A percentile compares a stretch with the other conserved stretches of the same genome.
Conservation (phyloP, 1,140 invertebrate species). For the Dryas iulia region DNA sequence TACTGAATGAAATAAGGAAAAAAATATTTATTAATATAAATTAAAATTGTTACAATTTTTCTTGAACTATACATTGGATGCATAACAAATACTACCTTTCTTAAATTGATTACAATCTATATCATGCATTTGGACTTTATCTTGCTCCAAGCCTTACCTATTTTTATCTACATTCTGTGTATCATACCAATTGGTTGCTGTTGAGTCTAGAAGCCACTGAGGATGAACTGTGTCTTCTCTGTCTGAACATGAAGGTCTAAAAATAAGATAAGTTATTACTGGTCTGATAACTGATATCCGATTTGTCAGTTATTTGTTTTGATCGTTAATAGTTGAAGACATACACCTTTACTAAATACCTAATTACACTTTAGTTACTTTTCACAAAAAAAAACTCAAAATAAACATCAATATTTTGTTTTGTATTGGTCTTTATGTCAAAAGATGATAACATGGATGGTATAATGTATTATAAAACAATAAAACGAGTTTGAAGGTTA, state of each 20-base stretch:
- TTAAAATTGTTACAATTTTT: neutral
- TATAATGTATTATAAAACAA: neutral
- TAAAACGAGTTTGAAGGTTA: neutral
- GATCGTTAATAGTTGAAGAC: no score
- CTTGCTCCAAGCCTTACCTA: slow-evolving; percentile 43
- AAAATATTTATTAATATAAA: neutral
- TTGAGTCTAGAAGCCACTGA: slow-evolving; percentile 84
- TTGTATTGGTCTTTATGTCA: slow-evolving; percentile 8
- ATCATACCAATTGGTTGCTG: slow-evolving; percentile 76
- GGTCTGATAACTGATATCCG: no score
- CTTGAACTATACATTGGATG: neutral
- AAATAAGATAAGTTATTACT: slow-evolving; percentile 29
- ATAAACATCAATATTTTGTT: slow-evolving; percentile 15
- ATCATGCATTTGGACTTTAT: neutral
- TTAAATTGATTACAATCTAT: neutral
- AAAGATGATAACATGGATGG: neutral
- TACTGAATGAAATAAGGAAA: slow-evolving; percentile 20
- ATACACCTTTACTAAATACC: no score
- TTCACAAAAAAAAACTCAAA: neutral
- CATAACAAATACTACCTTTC: slow-evolving; percentile 9
- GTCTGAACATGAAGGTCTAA: slow-evolving; percentile 66
- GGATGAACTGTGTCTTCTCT: slow-evolving; percentile 84
- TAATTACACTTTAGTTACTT: no score
- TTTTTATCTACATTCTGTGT: slow-evolving; percentile 47
- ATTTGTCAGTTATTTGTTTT: no score